These are phyloP conservation scores for Varroa destructor DNA, from an alignment of 1,140 invertebrate species.

Conservation along the genomic window DNA sequence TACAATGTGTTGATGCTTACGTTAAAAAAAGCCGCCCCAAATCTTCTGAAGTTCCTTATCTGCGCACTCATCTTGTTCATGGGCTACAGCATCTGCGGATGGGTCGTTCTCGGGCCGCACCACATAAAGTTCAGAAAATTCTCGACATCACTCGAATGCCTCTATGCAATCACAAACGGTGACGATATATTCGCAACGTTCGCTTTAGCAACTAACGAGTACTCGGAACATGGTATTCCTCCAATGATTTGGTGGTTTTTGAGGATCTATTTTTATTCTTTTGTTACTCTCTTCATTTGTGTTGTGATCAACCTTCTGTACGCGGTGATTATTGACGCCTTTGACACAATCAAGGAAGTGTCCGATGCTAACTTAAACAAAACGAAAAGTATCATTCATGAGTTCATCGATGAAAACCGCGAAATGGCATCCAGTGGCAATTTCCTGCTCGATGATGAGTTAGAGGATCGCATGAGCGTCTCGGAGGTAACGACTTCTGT, in stretches of 20 bases:
- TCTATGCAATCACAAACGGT: slow-evolving; percentile 42
- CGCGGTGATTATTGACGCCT: slow-evolving; percentile 24
- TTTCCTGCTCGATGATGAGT: slow-evolving; percentile 9
- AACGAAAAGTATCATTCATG: not conserved
- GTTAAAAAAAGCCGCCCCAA: not conserved
- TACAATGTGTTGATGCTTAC: slow-evolving; percentile 20
- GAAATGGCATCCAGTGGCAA: slow-evolving; percentile 4
- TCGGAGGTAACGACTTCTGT: not conserved
- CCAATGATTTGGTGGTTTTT: slow-evolving; percentile 23
- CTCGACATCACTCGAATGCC: slow-evolving; percentile 40
- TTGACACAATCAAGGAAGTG: slow-evolving; percentile 1
- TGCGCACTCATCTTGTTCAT: slow-evolving; percentile 39
- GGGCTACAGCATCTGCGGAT: slow-evolving; percentile 42
- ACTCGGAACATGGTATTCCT: slow-evolving; percentile 30
- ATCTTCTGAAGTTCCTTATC: slow-evolving; percentile 20
- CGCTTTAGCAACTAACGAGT: slow-evolving; percentile 34
- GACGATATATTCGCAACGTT: slow-evolving; percentile 44
- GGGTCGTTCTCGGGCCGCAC: slow-evolving; percentile 42
- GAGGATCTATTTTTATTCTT: slow-evolving; percentile 17
- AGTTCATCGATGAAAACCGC: slow-evolving; percentile 1
- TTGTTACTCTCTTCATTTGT: slow-evolving; percentile 10
- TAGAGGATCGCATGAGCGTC: not conserved
- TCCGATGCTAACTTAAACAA: not conserved
- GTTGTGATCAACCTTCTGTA: slow-evolving; percentile 22
- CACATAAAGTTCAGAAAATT: slow-evolving; percentile 42